Percentiles rank a stretch among this genome's conserved stretches.
Evolutionary conservation across 2,113 vertebrate species (phyloP).

Genomic region (Antechinus stuartii): DNA sequence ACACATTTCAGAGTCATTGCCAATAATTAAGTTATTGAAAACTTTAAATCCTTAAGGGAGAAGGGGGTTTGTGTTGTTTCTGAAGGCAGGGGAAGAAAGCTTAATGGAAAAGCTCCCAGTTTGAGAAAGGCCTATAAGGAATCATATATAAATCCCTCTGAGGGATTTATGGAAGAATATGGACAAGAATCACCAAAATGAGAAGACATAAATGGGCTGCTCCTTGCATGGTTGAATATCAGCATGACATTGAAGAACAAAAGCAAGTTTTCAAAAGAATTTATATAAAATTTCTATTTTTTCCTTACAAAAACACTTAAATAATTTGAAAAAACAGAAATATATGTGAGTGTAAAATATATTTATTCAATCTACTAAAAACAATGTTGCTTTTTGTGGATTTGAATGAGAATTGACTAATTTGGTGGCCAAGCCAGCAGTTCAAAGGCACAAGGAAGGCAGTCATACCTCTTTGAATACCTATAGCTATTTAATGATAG

Average conservation of each 20-base stretch:
- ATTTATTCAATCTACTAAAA: not conserved
- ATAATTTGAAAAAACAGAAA: not conserved
- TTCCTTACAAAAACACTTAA: not conserved
- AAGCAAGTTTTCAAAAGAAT: not conserved
- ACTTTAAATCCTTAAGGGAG: too few relatives aligned
- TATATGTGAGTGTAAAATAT: not conserved
- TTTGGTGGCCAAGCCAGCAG: not conserved
- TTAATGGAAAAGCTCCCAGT: not conserved
- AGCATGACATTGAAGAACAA: not conserved
- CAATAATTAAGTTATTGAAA: not conserved
- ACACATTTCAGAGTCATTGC: not conserved
- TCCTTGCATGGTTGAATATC: not conserved
- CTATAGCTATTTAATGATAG: not conserved
- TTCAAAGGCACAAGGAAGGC: not conserved
- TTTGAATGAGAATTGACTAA: not conserved
- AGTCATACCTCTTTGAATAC: not conserved
- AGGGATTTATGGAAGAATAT: not conserved
- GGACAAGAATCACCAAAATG: not conserved
- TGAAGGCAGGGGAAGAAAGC: not conserved
- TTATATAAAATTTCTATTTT: not conserved
- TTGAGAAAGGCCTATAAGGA: not conserved
- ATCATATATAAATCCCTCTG: not conserved
- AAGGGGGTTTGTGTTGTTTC: not conserved
- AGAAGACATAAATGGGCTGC: not conserved
- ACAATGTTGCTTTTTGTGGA: not conserved